These are phyloP conservation scores for Leptopterna dolabrata DNA, from an alignment of 2,888 invertebrate genomes.

Conservation along the genomic window DNA sequence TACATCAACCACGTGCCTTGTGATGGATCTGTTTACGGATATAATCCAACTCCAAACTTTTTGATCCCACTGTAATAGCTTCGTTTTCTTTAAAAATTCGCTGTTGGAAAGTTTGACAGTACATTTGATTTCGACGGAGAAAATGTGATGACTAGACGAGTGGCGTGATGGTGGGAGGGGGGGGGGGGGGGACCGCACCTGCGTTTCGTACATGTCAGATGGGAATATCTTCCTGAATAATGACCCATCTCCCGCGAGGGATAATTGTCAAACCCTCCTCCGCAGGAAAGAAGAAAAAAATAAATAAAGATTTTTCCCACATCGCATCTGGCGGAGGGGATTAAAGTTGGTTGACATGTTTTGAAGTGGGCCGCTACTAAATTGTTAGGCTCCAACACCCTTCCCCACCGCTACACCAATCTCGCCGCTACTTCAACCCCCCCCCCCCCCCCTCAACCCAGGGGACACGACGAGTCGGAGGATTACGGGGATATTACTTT, in stretches of 20 bases:
- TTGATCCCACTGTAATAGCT: no score
- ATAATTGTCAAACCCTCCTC: not conserved
- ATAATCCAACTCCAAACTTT: no score
- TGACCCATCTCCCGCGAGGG: not conserved
- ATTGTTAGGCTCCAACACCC: not conserved
- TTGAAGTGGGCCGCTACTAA: conserved; percentile 16
- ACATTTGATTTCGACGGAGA: no score
- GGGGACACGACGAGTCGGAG: not conserved
- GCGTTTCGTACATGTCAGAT: not conserved
- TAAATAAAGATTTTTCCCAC: conserved; percentile 26
- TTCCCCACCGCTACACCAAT: no score
- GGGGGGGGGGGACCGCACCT: not conserved
- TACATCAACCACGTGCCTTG: no score
- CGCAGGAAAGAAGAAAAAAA: no score
- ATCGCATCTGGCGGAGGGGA: conserved; percentile 42
- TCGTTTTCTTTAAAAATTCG: no score
- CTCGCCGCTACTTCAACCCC: not conserved
- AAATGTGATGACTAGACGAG: no score
- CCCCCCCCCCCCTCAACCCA: not conserved
- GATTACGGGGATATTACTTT: conserved; percentile 33
- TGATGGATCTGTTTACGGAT: no score
- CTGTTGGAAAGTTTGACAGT: no score
- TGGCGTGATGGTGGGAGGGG: no score
- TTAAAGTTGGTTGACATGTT: conserved; percentile 51
- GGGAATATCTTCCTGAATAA: conserved; percentile 4